phyloP scores from a whole-genome alignment of 2,888 invertebrate genomes.

The Troglohyphantes excavatus region DNA sequence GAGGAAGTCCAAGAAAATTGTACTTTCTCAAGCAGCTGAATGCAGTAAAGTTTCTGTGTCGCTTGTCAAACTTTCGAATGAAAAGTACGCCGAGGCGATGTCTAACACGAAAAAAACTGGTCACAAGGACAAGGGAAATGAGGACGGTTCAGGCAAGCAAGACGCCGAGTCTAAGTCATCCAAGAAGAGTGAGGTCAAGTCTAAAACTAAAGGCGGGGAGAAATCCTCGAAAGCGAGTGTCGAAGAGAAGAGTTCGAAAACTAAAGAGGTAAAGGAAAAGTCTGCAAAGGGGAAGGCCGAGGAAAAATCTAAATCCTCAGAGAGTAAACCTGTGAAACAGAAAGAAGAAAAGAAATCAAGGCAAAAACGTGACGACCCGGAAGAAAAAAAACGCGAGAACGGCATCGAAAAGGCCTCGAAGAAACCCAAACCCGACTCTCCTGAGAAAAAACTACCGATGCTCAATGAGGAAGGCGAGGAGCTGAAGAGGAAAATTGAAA shows the following conservation, averaged over 20 bases:
- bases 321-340: conserved; percentile 16
- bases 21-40: not conserved
- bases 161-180: not conserved
- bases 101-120: not conserved
- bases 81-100: conserved; percentile 60
- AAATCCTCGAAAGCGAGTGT: conserved; percentile 14
- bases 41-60: conserved; percentile 62
- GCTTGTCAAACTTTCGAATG: conserved; percentile 43
- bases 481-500: conserved; percentile 60
- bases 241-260: not conserved
- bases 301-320: not conserved
- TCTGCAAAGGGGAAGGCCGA: not conserved
- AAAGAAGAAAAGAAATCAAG: conserved; percentile 40
- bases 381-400: conserved; percentile 30
- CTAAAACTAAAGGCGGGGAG: not conserved
- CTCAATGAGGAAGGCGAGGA: conserved; percentile 31
- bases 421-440: conserved; percentile 22
- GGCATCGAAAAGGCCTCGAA: conserved; percentile 24
- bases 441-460: conserved; percentile 31
- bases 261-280: conserved; percentile 22
- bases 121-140: conserved; percentile 9
- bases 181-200: not conserved
- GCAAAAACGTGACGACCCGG: conserved; percentile 16
- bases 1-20: conserved; percentile 10
- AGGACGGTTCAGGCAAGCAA: not conserved